Evolutionary conservation across 2,888 invertebrate species (phyloP).

Genomic region (Sinopyrophorus schimmeli): DNA sequence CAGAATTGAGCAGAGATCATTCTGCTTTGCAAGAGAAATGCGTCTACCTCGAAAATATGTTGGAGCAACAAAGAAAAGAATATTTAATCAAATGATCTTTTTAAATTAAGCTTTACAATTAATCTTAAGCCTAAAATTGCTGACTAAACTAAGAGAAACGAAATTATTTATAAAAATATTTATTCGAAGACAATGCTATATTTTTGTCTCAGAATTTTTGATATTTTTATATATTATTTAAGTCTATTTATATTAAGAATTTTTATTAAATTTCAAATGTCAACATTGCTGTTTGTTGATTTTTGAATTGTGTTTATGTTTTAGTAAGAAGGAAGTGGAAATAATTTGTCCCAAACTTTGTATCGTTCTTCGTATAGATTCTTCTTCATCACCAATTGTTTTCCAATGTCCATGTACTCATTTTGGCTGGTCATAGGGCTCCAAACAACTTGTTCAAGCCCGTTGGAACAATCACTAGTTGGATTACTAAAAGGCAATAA

Average conservation of each 20-base stretch:
- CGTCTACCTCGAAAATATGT: constrained; percentile 71
- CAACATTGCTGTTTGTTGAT: too few species aligned
- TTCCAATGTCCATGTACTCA: constrained; percentile 53
- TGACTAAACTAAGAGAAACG: too few species aligned
- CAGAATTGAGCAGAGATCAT: constrained; percentile 71
- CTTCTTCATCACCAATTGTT: constrained; percentile 48
- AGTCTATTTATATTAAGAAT: too few species aligned
- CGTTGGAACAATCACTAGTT: constrained; percentile 46
- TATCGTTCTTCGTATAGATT: constrained; percentile 51
- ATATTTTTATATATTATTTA: too few species aligned
- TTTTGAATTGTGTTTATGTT: too few species aligned
- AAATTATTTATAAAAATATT: too few species aligned
- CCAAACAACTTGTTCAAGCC: constrained; percentile 51
- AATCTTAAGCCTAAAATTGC: constrained; percentile 1
- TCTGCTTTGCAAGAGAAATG: constrained; percentile 73
- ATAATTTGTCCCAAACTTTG: constrained; percentile 52
- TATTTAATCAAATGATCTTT: constrained; percentile 60
- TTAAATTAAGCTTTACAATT: too few species aligned
- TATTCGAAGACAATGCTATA: too few species aligned
- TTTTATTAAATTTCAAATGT: too few species aligned
- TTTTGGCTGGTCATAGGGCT: constrained; percentile 46
- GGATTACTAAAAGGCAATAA: constrained; percentile 54
- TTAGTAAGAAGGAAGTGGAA: constrained; percentile 44
- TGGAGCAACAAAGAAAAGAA: constrained; percentile 78
- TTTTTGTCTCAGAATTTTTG: too few species aligned